A percentile compares a stretch with the other conserved stretches of the same genome.
phyloP scores from a whole-genome alignment of 2,888 invertebrate genomes.

The Lasius fuliginosus region DNA sequence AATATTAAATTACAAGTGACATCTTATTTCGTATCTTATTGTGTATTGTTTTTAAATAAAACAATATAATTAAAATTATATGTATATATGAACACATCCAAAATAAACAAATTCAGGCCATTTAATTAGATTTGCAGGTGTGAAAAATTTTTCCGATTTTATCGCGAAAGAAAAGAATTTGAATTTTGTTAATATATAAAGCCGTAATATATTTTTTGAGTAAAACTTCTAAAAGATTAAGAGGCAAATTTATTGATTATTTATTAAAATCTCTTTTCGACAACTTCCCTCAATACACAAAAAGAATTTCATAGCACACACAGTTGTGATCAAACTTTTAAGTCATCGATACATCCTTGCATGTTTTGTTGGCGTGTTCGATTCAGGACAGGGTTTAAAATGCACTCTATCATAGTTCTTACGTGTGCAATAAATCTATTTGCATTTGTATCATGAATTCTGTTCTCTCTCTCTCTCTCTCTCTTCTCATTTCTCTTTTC shows the following conservation, averaged over 20 bases:
- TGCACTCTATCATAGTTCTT: slow-evolving; percentile 44
- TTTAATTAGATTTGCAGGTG: not conserved
- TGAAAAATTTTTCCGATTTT: not conserved
- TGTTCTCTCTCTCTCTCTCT: slow-evolving; percentile 6
- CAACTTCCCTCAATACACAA: not conserved
- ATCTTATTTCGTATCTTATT: slow-evolving; percentile 8
- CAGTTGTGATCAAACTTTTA: slow-evolving; percentile 10
- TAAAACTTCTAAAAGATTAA: not conserved
- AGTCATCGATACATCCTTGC: slow-evolving; percentile 5
- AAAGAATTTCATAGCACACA: slow-evolving; percentile 23
- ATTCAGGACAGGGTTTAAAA: slow-evolving; percentile 49
- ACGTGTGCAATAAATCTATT: slow-evolving; percentile 46
- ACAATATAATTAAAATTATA: slow-evolving; percentile 2
- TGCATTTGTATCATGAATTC: slow-evolving; percentile 48
- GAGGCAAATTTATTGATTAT: not conserved
- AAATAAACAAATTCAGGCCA: not conserved
- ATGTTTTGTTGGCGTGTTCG: slow-evolving; percentile 10
- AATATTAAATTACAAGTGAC: not conserved
- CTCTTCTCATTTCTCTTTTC: slow-evolving; percentile 10
- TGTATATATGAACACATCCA: not conserved
- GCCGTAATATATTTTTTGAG: not conserved
- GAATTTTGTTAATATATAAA: slow-evolving; percentile 2
- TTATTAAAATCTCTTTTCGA: not conserved
- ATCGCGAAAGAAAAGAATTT: not conserved
- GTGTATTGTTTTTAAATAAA: not conserved